Conservation (phyloP, 35 echinoderm and acorn worm genomes). For the Apostichopus parvimensis region DNA sequence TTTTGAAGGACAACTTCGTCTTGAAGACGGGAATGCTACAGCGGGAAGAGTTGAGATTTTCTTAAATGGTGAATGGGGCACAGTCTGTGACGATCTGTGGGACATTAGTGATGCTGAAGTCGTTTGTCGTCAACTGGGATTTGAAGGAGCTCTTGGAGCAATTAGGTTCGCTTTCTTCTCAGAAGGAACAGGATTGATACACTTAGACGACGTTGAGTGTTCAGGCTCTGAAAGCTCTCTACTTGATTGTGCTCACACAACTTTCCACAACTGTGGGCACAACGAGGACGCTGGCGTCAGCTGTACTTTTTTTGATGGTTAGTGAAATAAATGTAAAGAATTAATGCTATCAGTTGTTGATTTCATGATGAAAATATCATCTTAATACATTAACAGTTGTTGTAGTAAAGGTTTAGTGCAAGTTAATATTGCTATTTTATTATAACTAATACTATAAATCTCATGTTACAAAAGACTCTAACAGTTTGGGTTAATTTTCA, state of each 20-base stretch:
- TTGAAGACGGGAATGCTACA: conserved; percentile 30
- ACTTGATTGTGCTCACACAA: neutral
- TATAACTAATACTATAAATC: no score
- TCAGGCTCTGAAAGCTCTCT: conserved; percentile 22
- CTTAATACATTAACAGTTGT: no score
- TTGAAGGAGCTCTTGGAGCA: neutral
- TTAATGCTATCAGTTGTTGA: no score
- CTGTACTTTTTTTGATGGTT: neutral
- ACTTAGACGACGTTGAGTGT: conserved; percentile 39
- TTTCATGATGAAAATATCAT: no score
- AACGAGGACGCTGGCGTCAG: conserved; percentile 43
- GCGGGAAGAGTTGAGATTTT: conserved; percentile 58
- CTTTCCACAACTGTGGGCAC: conserved; percentile 47
- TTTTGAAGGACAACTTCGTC: conserved; percentile 18
- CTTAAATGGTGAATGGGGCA: conserved; percentile 45
- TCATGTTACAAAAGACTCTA: no score
- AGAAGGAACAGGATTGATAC: conserved; percentile 36
- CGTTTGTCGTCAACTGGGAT: conserved; percentile 44
- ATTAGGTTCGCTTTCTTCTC: neutral
- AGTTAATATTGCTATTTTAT: no score
- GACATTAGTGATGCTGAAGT: conserved; percentile 39
- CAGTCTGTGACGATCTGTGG: conserved; percentile 58
- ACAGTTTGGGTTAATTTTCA: neutral
- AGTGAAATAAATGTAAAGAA: no score
- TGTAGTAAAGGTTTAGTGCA: no score